Evolutionary conservation across 2,888 invertebrate genomes (phyloP), one percentile per base, ranked within the genome.

Genomic region (Agrenia bidenticulata): DNA sequence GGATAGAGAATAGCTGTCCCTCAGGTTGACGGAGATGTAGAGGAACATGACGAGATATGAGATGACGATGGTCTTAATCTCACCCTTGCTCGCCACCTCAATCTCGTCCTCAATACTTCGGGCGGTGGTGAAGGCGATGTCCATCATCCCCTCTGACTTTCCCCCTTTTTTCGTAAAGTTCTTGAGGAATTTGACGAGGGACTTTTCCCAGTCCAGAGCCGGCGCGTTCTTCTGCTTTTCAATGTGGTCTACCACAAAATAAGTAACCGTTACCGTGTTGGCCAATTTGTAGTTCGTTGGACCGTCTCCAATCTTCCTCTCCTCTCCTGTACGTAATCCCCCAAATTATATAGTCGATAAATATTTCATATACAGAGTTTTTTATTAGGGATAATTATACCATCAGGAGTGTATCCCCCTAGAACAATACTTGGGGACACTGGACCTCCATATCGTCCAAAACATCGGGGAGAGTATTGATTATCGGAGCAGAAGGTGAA

Each of bases 31-130:
- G 1, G 91, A 86, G 54, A 97, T 90, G 79, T 97, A 98, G 55
- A 87, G 77, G 79, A 98, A 94, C 96, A 97, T 97, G 32, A 94
- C 86, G 5, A 87, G 72, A 77, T 97, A 96, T 80, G 95, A 94
- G 73, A 93, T 87, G 4, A 88, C 79, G 71, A 96, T 90, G 0
- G 96, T 96, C 5, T 83, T 77, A 0, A 87, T 83, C 83, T 97
- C 96, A 0, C 92, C 90, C 68, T 85, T 82, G n/a, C 94, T 93
- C 62, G 94, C 86, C 58, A 94, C 84, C 67, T 87, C 84, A 45
- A 97, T 85, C 80, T 96, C 96, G 80, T 97, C 96, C 81, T 95
- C 87, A 56, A 96, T 88, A 0, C 94, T 94, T 63, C 92, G 84
- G 80, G 95, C 92, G 0, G 89, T 84, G n/a, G 84, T 85, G 77